Base-by-base conservation (phyloP, 1,140 invertebrate species). In the Thaumatotibia leucotreta region DNA sequence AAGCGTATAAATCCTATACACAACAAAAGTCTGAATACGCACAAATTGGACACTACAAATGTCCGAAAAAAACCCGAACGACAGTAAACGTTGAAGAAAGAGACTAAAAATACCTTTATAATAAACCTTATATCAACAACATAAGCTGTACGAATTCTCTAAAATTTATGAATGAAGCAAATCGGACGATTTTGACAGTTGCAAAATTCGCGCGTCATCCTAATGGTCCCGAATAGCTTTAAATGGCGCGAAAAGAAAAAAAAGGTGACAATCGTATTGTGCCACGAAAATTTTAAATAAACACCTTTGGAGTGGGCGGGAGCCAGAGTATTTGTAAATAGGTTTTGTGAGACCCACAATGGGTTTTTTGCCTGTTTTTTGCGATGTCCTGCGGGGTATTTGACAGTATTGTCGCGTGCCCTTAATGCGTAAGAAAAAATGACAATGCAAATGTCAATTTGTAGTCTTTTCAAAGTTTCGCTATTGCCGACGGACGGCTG, bases 271-370 rank as follows among this genome's bases (percentile, higher is more conserved):
- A 80, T 77, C 58, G 72, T 73, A 88, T 89, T 89, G 85, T 89
- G 77, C 74, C 70, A 63, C 74, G 76, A 86, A 86, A 82, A 79
- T 88, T 83, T 84, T 83, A 90, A 88, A 90, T 90, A 90, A 90
- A 90, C 86, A 90, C 84, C 86, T 89, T 89, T 88, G 81, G 84
- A 87, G 87, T 89, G 86, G 87, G 87, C 87, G 87, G 84, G 80
- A 78, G 80, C 76, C 72, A 68, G 79, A 84, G 75, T 90, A 85
- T 89, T 89, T 89, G 86, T 88, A 89, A 89, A 89, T 88, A 88
- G 79, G 79, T 84, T 89, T 88, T 87, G 39, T 84, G 83, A 84
- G 29, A 33, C 69, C 76, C 72, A 82, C 80, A 83, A 86, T 74
- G 71, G 74, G 68, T 80, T 85, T 82, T 82, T 74, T 74, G 69